Base-by-base conservation (phyloP, 2,113 vertebrate genomes). In the Lamprotornis superbus region DNA sequence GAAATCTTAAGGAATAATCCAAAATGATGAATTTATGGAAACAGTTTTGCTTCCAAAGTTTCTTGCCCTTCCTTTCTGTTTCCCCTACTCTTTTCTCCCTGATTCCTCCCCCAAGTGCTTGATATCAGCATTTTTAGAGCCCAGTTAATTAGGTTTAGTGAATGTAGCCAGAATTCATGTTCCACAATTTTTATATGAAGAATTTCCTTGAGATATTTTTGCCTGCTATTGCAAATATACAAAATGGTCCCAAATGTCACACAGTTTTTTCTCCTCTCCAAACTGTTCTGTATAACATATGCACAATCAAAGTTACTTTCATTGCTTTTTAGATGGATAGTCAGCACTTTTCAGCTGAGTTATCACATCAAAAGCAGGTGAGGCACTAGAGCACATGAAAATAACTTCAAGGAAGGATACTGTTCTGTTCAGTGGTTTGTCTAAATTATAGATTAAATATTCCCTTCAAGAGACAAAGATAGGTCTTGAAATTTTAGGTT, bases 341-440 rank as follows among this genome's bases (percentile, higher is more conserved):
- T 95, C 74, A 83, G 46, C 40, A 40, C 40, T 93, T 93, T 47
- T 44, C 88, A 91, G 74, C 24, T 87, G 80, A 83, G 49, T 78
- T 96, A 88, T 94, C 83, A 91, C 42, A 69, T 88, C 64, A 89
- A 92, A 96, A 94, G 19, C 39, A 85, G 59, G 60, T 79, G 78
- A 89, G 53, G 90, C 78, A 68, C 37, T 50, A 50, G 44, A 89
- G 57, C 89, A 64, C 55, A 22, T 30, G 30, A 90, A 94, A 95
- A 94, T 95, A 42, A 87, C 94, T 96, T 93, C 65, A 90, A 89
- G 90, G 57, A 90, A 95, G 61, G 65, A 71, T 93, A 86, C 39
- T 61, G 40, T 84, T 94, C 84, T 91, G n/a, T 96, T 96, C 91
- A 89, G 39, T 91, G 69, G 61, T 79, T 92, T 82, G 47, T 77